Evolutionary conservation across 1,140 invertebrate genomes (phyloP).

Genomic region (Halesus radiatus): DNA sequence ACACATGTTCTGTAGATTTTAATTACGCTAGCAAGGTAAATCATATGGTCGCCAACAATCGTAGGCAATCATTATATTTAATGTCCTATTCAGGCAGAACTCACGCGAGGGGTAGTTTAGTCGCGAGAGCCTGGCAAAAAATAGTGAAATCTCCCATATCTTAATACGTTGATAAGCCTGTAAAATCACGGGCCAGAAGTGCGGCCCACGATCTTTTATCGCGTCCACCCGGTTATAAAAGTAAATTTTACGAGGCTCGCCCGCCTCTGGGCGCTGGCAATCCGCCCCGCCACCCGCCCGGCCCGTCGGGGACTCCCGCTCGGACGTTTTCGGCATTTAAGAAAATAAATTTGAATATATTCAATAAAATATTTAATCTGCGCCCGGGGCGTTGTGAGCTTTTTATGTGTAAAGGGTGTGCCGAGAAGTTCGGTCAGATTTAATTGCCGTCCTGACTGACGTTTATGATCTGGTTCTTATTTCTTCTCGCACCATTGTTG

Average conservation of each 20-base stretch:
- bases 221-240: slow-evolving; percentile 45
- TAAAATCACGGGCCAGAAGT: slow-evolving; percentile 40
- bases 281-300: slow-evolving; percentile 12
- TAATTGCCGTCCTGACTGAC: slow-evolving; percentile 57
- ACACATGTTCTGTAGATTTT: no score
- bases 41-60: no score
- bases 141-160: slow-evolving; percentile 34
- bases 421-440: slow-evolving; percentile 50
- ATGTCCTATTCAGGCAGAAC: not conserved
- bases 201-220: slow-evolving; percentile 40
- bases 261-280: slow-evolving; percentile 22
- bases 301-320: slow-evolving; percentile 5
- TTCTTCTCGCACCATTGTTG: slow-evolving; percentile 41
- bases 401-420: slow-evolving; percentile 54
- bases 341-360: slow-evolving; percentile 57
- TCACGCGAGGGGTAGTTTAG: not conserved
- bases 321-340: slow-evolving; percentile 42
- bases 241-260: slow-evolving; percentile 43
- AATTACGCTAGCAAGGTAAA: no score
- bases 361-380: slow-evolving; percentile 58
- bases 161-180: slow-evolving; percentile 43
- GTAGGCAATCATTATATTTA: not conserved
- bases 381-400: slow-evolving; percentile 52
- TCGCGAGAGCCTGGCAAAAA: slow-evolving; percentile 27
- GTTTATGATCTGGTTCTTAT: slow-evolving; percentile 50